These are phyloP conservation scores for Sebastes itinus DNA, from an alignment of 2,797 vertebrate species.

Conservation along the genomic window DNA sequence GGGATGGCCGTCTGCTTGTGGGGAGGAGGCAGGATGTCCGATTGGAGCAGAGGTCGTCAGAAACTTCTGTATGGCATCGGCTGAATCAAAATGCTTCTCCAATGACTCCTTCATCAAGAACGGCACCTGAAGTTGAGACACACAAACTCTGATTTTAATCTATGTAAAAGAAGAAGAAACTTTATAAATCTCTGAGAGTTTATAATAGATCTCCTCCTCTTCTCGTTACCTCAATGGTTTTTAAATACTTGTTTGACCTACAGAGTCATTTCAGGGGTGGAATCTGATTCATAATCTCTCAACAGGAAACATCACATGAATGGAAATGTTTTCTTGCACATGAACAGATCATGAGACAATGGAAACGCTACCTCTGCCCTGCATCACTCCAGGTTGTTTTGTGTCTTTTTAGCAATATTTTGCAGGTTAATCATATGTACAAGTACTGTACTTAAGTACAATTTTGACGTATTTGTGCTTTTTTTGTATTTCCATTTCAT, in stretches of 20 bases:
- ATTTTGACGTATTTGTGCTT: not conserved
- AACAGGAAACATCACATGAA: not conserved
- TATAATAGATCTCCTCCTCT: not conserved
- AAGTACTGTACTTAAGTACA: not conserved
- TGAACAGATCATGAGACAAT: not conserved
- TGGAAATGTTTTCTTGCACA: not conserved
- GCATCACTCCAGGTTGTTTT: not conserved
- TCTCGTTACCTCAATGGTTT: not conserved
- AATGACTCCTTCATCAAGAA: conserved; percentile 78
- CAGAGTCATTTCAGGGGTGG: not conserved
- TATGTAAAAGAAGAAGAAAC: not conserved
- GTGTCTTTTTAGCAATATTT: not conserved
- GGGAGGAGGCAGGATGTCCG: conserved; percentile 14
- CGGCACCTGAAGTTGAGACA: conserved; percentile 69
- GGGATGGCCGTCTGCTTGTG: conserved; percentile 40
- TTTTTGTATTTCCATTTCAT: not conserved
- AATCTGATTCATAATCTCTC: not conserved
- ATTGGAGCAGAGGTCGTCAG: conserved; percentile 31
- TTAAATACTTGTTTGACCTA: not conserved
- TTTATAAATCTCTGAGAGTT: not conserved
- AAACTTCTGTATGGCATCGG: conserved; percentile 62
- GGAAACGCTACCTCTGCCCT: no score
- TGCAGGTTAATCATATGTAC: not conserved
- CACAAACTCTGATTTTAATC: conserved; percentile 1
- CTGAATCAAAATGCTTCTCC: conserved; percentile 77